A percentile compares a stretch with the other conserved stretches of the same genome.
Evolutionary conservation across 2,888 invertebrate genomes (phyloP).

Genomic region (Lordiphosa fenestrarum): DNA sequence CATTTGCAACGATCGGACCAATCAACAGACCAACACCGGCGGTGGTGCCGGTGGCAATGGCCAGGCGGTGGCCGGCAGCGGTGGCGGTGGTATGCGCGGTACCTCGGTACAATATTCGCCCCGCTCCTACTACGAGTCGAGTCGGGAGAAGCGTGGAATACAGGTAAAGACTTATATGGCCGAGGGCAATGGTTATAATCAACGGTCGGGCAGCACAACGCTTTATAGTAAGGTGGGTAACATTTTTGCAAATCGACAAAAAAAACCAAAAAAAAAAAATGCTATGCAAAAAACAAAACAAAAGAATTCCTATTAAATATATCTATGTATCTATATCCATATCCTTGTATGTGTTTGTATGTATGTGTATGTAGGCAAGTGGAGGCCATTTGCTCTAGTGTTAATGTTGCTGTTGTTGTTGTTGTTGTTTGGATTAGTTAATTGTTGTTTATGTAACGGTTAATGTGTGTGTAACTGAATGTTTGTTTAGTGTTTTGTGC

Average conservation of each 20-base stretch:
- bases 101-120: slow-evolving; percentile 81
- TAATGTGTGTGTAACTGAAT: slow-evolving; percentile 26
- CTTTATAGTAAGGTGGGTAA: slow-evolving; percentile 94
- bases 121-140: slow-evolving; percentile 79
- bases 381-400: slow-evolving; percentile 1
- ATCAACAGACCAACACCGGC: slow-evolving; percentile 81
- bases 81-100: slow-evolving; percentile 60
- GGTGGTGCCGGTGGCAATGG: slow-evolving; percentile 66
- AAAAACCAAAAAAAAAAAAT: slow-evolving; percentile 41
- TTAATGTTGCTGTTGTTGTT: slow-evolving; percentile 19
- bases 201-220: slow-evolving; percentile 85
- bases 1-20: slow-evolving; percentile 80
- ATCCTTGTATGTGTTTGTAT: slow-evolving; percentile 15
- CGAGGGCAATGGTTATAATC: slow-evolving; percentile 91
- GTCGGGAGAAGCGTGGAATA: slow-evolving; percentile 85
- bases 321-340: slow-evolving; percentile 51
- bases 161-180: slow-evolving; percentile 98
- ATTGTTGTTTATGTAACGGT: slow-evolving; percentile 30
- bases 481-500: slow-evolving; percentile 29
- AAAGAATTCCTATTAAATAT: slow-evolving; percentile 39
- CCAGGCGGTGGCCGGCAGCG: slow-evolving; percentile 47
- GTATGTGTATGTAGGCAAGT: slow-evolving; percentile 1
- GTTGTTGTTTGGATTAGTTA: slow-evolving; percentile 29
- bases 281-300: slow-evolving; percentile 25
- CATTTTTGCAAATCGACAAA: slow-evolving; percentile 56